Percentiles rank a stretch among this genome's conserved stretches.
Conservation (phyloP, 2,888 invertebrate species). For the Trachelus tabidus region DNA sequence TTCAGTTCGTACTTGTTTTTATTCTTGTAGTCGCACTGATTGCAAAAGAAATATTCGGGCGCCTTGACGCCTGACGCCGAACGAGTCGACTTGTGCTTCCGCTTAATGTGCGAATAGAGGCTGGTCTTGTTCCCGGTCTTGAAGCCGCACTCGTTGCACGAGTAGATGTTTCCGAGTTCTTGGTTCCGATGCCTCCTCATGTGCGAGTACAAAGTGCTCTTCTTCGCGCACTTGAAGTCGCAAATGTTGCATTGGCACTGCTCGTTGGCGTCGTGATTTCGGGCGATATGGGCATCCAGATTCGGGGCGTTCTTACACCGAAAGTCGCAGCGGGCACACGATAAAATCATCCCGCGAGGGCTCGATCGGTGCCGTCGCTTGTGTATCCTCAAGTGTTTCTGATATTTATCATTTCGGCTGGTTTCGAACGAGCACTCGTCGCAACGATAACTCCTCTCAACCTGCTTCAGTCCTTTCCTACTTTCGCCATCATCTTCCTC, state of each 20-base stretch:
- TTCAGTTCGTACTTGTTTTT: conserved; percentile 54
- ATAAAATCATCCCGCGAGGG: conserved; percentile 10
- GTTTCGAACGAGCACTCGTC: conserved; percentile 9
- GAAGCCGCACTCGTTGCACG: conserved; percentile 57
- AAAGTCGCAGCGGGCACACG: conserved; percentile 34
- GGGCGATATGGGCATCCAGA: conserved; percentile 32
- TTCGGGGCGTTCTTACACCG: conserved; percentile 30
- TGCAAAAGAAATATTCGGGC: conserved; percentile 40
- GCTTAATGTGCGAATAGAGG: conserved; percentile 56
- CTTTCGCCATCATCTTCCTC: neutral
- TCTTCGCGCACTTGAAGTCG: conserved; percentile 53
- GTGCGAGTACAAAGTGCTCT: conserved; percentile 54
- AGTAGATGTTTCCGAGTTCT: conserved; percentile 33
- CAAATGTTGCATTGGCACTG: conserved; percentile 48
- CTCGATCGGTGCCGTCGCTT: neutral
- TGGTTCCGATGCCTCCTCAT: conserved; percentile 46
- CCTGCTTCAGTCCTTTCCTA: neutral
- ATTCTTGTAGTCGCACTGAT: conserved; percentile 50
- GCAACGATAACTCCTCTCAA: conserved; percentile 4
- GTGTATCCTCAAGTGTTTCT: conserved; percentile 8
- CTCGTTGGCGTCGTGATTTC: conserved; percentile 32
- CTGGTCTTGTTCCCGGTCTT: conserved; percentile 54
- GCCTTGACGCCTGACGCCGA: conserved; percentile 18
- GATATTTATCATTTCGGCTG: conserved; percentile 9
- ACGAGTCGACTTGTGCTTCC: conserved; percentile 46